Evolutionary conservation across 2,888 invertebrate genomes (phyloP).

Genomic region (Nephrotoma guestfalica): DNA sequence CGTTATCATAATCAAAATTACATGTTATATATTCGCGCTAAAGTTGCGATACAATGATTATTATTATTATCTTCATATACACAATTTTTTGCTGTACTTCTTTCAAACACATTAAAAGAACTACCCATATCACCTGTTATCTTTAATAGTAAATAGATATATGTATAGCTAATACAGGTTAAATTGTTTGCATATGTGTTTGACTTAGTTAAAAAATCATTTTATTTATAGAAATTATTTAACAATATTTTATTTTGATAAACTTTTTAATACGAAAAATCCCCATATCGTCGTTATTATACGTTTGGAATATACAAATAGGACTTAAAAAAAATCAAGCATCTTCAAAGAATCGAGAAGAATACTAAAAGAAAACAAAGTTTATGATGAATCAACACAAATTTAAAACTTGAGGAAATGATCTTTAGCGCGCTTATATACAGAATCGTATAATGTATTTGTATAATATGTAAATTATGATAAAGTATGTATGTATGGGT

Average conservation of each 20-base stretch:
- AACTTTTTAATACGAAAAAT: background rate
- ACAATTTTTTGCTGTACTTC: background rate
- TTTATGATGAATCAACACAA: background rate
- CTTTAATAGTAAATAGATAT: background rate
- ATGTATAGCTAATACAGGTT: background rate
- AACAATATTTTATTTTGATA: background rate
- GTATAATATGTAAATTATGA: background rate
- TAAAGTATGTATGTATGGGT: background rate
- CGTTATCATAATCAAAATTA: background rate
- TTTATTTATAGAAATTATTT: background rate
- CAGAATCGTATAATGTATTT: background rate
- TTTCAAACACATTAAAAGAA: background rate
- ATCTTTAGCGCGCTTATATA: background rate
- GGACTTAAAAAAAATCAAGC: background rate
- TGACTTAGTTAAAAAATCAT: background rate
- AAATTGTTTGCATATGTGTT: background rate
- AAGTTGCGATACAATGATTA: background rate
- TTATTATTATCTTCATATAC: background rate
- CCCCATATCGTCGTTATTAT: background rate
- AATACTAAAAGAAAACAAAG: background rate
- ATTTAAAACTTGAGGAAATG: background rate
- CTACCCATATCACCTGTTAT: background rate
- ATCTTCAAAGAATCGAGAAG: background rate
- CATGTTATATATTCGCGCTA: background rate
- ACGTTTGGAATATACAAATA: background rate